phyloP scores from a whole-genome alignment of 2,113 vertebrate genomes.

The Corythornis madagascariensis region DNA sequence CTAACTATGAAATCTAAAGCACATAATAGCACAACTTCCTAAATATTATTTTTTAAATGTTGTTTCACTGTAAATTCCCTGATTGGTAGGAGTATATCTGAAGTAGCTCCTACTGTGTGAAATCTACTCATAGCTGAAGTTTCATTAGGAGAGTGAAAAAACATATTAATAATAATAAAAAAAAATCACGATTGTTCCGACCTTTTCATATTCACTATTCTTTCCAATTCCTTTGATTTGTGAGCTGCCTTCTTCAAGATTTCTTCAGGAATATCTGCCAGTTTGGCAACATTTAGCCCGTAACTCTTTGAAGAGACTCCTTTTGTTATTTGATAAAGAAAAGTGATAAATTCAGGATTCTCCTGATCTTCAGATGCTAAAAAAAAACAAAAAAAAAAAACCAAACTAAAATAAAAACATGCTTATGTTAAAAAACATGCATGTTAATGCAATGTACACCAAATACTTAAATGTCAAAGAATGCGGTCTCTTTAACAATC shows the following conservation, averaged over 20 bases:
- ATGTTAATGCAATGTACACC: neutral
- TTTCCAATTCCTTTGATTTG: constrained; percentile 91
- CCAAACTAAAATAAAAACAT: neutral
- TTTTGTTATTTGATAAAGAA: constrained; percentile 94
- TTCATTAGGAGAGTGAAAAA: neutral
- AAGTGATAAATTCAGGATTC: constrained; percentile 90
- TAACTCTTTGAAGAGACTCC: constrained; percentile 92
- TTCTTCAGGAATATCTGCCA: constrained; percentile 88
- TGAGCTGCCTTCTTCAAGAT: constrained; percentile 86
- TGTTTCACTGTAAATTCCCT: neutral
- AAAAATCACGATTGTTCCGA: constrained; percentile 53
- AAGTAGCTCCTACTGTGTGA: neutral
- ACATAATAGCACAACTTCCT: neutral
- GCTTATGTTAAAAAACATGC: neutral
- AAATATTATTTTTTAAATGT: neutral
- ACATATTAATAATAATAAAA: neutral
- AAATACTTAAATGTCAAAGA: neutral
- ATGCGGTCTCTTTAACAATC: neutral
- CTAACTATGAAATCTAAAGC: neutral
- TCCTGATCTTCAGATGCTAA: constrained; percentile 72
- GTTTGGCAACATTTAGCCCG: constrained; percentile 92
- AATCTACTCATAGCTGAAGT: neutral
- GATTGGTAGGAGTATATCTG: neutral
- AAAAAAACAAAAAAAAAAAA: constrained; percentile 1
- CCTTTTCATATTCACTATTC: constrained; percentile 84